Conservation (phyloP, 2,888 invertebrate genomes). For the Ormyrus rosae region DNA sequence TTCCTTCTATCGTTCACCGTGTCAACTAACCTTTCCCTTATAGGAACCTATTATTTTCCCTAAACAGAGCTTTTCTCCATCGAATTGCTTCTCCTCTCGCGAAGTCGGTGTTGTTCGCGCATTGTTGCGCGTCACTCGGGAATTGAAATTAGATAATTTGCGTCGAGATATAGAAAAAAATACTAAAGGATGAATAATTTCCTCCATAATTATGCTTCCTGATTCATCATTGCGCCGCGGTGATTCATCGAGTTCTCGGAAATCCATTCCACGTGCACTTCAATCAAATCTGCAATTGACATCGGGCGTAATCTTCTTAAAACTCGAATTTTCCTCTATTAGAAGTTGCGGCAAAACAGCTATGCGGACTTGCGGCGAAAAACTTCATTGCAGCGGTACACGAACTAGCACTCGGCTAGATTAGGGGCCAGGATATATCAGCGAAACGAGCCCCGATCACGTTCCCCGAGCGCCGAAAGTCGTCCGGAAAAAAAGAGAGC, state of each 20-base stretch:
- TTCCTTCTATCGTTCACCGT: too few relatives aligned
- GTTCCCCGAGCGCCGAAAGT: constrained; percentile 39
- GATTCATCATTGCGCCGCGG: constrained; percentile 6
- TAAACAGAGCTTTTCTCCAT: too few relatives aligned
- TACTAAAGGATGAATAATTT: constrained; percentile 13
- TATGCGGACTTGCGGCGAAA: neutral
- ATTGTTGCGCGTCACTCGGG: neutral
- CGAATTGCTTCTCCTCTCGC: too few relatives aligned
- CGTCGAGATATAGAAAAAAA: neutral
- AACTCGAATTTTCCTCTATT: too few relatives aligned
- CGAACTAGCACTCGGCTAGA: constrained; percentile 17
- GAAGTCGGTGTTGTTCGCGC: too few relatives aligned
- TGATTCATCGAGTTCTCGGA: constrained; percentile 5
- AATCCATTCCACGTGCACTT: neutral
- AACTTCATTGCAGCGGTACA: constrained; percentile 36
- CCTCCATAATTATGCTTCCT: constrained; percentile 5
- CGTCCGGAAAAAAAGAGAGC: constrained; percentile 56
- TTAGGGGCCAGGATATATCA: constrained; percentile 19
- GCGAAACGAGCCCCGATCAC: constrained; percentile 27
- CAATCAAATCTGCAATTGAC: neutral
- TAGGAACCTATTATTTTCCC: neutral
- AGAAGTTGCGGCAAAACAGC: neutral
- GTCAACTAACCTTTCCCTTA: neutral
- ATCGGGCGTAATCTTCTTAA: too few relatives aligned
- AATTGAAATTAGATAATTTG: constrained; percentile 34